Conservation (phyloP, 2,797 vertebrate species). For the Acanthis flammea region DNA sequence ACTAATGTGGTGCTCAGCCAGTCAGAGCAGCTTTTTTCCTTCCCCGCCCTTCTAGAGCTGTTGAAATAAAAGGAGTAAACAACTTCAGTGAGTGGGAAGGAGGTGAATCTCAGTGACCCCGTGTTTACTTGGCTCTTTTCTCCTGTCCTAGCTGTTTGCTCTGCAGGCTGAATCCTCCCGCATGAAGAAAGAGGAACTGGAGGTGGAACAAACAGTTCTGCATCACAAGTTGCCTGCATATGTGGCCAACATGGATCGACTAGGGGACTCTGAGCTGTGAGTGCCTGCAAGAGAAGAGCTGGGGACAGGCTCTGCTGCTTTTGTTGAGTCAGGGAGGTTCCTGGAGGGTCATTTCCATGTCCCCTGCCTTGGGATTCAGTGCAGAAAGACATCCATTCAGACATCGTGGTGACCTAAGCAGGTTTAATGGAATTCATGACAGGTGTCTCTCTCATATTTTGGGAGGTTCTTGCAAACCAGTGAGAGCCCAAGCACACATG, state of each 20-base stretch:
- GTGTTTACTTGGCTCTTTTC: neutral
- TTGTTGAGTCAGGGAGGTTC: neutral
- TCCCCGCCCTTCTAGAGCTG: neutral
- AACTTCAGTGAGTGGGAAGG: neutral
- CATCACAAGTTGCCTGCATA: slow-evolving; percentile 92
- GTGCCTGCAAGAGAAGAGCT: slow-evolving; percentile 45
- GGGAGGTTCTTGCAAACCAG: neutral
- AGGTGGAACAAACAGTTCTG: slow-evolving; percentile 75
- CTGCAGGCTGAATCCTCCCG: slow-evolving; percentile 85
- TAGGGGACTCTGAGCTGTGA: slow-evolving; percentile 97
- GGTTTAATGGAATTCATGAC: neutral
- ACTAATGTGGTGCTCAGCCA: neutral
- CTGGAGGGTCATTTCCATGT: neutral
- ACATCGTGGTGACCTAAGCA: neutral
- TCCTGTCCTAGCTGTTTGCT: slow-evolving; percentile 85
- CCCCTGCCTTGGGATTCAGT: neutral
- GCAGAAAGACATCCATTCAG: neutral
- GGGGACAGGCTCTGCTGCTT: neutral
- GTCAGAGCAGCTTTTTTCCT: neutral
- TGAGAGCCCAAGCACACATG: neutral
- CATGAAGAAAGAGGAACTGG: slow-evolving; percentile 80
- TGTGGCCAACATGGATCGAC: slow-evolving; percentile 94
- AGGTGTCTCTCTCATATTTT: neutral
- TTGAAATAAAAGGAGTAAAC: slow-evolving; percentile 14
- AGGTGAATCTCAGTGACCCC: neutral